Evolutionary conservation across 2,888 invertebrate species (phyloP).

Genomic region (Cerceris rybyensis): DNA sequence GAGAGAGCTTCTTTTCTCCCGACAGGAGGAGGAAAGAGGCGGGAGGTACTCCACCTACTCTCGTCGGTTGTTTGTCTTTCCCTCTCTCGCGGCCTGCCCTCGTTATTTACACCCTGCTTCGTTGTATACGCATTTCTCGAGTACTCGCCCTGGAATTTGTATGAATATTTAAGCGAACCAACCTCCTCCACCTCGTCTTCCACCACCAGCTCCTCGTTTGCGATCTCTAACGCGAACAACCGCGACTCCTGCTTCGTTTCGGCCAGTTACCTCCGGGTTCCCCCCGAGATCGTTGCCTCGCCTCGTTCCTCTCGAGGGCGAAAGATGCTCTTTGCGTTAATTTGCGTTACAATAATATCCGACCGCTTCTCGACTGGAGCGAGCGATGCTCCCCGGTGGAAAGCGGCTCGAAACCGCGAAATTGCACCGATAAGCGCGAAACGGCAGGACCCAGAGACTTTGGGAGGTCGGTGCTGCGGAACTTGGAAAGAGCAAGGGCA

Average conservation of each 20-base stretch:
- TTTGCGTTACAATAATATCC: slow-evolving; percentile 30
- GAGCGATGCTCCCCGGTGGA: too few species aligned
- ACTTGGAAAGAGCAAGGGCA: too few species aligned
- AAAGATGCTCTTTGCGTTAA: slow-evolving; percentile 12
- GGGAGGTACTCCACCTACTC: too few species aligned
- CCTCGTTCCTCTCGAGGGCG: slow-evolving; percentile 5
- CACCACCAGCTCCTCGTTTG: slow-evolving; percentile 16
- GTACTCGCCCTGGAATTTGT: slow-evolving; percentile 19
- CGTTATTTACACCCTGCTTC: slow-evolving; percentile 7
- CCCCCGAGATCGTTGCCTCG: not conserved
- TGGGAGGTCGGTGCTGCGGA: not conserved
- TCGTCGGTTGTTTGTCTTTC: not conserved
- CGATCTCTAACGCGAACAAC: slow-evolving; percentile 16
- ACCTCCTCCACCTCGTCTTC: too few species aligned
- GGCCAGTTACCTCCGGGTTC: not conserved
- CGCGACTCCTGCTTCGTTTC: slow-evolving; percentile 11
- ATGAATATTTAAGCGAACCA: slow-evolving; percentile 48
- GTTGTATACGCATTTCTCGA: slow-evolving; percentile 8
- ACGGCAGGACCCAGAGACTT: too few species aligned
- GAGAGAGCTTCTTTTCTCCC: too few species aligned
- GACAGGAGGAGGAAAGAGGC: too few species aligned
- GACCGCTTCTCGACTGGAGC: too few species aligned
- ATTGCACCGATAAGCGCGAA: too few species aligned
- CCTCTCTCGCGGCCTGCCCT: not conserved
- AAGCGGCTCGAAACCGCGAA: too few species aligned